Base-by-base conservation (phyloP, 2,888 invertebrate species). In the Mycalesis mineus region DNA sequence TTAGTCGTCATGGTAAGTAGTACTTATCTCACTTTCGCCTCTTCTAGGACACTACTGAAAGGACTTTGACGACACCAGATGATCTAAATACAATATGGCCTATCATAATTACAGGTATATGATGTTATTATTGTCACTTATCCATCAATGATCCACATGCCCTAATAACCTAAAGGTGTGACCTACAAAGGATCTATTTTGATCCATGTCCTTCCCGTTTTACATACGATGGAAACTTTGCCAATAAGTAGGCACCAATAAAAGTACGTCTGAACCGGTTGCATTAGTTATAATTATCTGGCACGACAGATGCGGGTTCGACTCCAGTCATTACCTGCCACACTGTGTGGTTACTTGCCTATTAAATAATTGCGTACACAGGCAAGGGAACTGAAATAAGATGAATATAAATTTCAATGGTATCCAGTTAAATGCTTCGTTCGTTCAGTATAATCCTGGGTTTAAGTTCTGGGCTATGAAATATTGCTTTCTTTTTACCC, bases 281-380 rank as follows among this genome's bases (percentile, higher is more conserved):
- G 28, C 22, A n/a, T 44, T 7, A 36, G 36, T 22, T 37, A 36
- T 44, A 44, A 53, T 53, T 44, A 53, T 53, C 33, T 44, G 36
- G 9, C 17, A n/a, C 44, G 44, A 45, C 44, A 53, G 53, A 53
- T 53, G 53, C 53, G 36, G 44, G 53, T 37, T 45, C 14, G 45
- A 45, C 13, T 44, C 42, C 22, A 14, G 39, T 41, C 50, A 59
- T 59, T 55, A 58, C 36, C 28, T 50, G 28, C 42, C 15, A 15
- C 31, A 50, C 39, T 39, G 33, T 33, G 33, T 17, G 33, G 13
- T 36, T 51, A 45, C 29, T 29, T 9, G 45, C 13, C 31, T 31
- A 45, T 45, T 45, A 13, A 29, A 44, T 45, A 45, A 31, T 14
- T 31, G 29, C 42, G 7, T 44, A 9, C 9, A 17, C 36, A 11